Conservation (phyloP, 2,113 vertebrate genomes). For the Oncorhynchus mykiss region DNA sequence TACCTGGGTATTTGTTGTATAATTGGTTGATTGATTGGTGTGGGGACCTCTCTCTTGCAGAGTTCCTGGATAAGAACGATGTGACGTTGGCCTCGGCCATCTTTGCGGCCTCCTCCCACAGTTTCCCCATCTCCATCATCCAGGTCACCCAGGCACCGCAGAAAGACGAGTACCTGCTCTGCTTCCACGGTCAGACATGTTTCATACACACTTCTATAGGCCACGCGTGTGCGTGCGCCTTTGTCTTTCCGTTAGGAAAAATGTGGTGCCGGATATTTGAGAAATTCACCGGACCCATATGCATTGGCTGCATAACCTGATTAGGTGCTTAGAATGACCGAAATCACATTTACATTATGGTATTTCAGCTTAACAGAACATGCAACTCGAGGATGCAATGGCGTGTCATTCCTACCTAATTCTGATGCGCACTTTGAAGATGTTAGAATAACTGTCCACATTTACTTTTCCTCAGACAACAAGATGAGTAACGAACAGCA, state of each 20-base stretch:
- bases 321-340: too few relatives aligned
- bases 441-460: too few relatives aligned
- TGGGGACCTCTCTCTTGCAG: constrained; percentile 62
- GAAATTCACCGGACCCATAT: too few relatives aligned
- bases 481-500: too few relatives aligned
- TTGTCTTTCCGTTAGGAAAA: not conserved
- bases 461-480: too few relatives aligned
- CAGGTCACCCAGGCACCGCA: constrained; percentile 91
- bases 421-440: too few relatives aligned
- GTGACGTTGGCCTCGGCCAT: constrained; percentile 93
- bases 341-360: too few relatives aligned
- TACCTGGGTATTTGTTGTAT: not conserved
- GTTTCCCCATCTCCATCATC: constrained; percentile 95
- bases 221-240: not conserved
- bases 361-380: too few relatives aligned
- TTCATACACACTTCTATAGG: constrained; percentile 4
- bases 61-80: constrained; percentile 98
- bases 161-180: constrained; percentile 96
- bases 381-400: too few relatives aligned
- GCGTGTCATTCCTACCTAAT: too few relatives aligned
- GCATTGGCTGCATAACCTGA: too few relatives aligned
- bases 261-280: too few relatives aligned
- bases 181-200: constrained; percentile 87
- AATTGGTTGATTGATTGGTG: not conserved
- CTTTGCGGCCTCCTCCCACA: constrained; percentile 94